Base-by-base conservation (phyloP, 2,113 vertebrate species). In the Solenodon paradoxus region DNA sequence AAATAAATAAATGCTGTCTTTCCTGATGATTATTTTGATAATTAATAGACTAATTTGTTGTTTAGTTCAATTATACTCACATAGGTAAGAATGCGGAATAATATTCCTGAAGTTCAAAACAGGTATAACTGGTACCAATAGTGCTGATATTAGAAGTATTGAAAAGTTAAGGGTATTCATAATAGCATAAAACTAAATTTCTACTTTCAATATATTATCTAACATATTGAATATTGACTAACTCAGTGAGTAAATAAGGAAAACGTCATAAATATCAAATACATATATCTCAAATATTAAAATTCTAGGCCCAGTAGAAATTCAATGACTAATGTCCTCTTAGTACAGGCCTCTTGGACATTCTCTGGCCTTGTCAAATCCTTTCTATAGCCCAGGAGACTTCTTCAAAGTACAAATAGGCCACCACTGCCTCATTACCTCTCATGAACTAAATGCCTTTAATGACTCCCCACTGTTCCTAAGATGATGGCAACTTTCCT, bases 291-390 rank as follows among this genome's bases (percentile, higher is more conserved):
- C 7, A 59, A 72, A 68, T 1, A 10, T 49, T 77, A 6, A 38
- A 26, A 55, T 32, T 40, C 24, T 42, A 19, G 40, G n/a, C 3
- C n/a, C 11, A 22, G 3, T 0, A 2, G 26, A 12, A 26, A 6
- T 24, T 35, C 0, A 4, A 3, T 4, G 24, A 11, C 22, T 1
- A 3, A 11, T 1, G 6, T 28, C 45, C 13, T 8, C 0, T 45
- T 2, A 22, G 12, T 32, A 66, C 24, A 26, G 38, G 24, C 16
- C 4, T 24, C 40, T 20, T 51, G 40, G 8, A 9, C 12, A 4
- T 3, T 13, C 12, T 19, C 12, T 47, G 17, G 4, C 4, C 38
- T 19, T 10, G 15, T 9, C 82, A 24, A 42, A 17, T 15, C 12
- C 19, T 10, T 20, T 35, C 17, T 42, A 10, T 2, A 79, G 30